Evolutionary conservation across 2,888 invertebrate species (phyloP), one percentile per base, ranked within the genome.

Genomic region (Eustalomyia histrio): DNA sequence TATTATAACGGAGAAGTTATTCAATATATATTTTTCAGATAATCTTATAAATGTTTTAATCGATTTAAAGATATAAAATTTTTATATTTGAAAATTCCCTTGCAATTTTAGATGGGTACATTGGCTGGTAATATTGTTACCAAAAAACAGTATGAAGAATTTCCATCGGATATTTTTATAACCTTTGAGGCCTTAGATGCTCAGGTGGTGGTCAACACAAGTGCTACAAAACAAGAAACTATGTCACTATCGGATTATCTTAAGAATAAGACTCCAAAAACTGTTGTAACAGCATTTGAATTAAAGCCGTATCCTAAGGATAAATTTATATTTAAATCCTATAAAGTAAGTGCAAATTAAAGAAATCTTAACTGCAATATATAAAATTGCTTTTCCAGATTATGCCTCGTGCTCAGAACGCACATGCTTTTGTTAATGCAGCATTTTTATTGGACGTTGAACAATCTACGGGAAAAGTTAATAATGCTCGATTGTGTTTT

Each of bases 351-450:
- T 47, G 5, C n/a, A 47, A 3, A 47, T 0, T 10, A 39, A 39
- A 39, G 10, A 12, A 12, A 12, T 39, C 14, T 1, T 12, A 14
- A 35, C 2, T 6, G 8, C 8, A 6, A 1, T 10, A 12, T 39
- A 39, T 39, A 2, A 1, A 17, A 18, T 76, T 43, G 9, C 33
- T 67, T 67, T 39, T 90, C 33, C 87, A 85, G 95, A 93, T 95
- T 60, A 94, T 94, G 92, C 94, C 94, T 0, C 91, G 95, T 76
- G 93, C 94, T 0, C 94, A 94, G 90, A 95, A 95, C 85, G 93
- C 95, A 0, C 95, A 95, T 84, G 95, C 95, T 0, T 93, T 94
- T 65, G 94, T 95, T 0, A 95, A 95, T 86, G 94, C 94, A 21
- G 95, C 93, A 1, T 95, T 95, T 85, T 88, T 94, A 14, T 92